Evolutionary conservation across 1,140 invertebrate species (phyloP), one percentile per base, ranked within the genome.

Genomic region (Stegodyphus dumicola): DNA sequence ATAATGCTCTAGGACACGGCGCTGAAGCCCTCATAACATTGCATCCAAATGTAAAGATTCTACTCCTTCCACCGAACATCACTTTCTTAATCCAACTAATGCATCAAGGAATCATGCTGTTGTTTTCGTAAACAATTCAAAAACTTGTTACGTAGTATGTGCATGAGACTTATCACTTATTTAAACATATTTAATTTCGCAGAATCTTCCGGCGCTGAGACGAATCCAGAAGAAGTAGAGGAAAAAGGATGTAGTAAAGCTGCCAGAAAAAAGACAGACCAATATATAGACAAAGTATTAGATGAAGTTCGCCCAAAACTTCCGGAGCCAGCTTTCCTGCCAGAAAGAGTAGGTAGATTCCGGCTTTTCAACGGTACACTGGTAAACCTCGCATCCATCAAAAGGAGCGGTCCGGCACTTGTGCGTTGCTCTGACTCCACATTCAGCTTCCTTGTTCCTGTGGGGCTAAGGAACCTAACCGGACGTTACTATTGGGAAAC

Each of bases 341-440:
- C 83, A 17, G 76, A 85, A 49, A 2, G 83, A 13, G 9, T 64
- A 6, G 83, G 83, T 7, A 52, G 74, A 76, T 54, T 85, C 56
- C 49, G 52, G 7, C 76, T 85, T 2, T 85, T 85, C 83, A 85
- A 85, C 51, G 83, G 83, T 9, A 77, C 83, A 2, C 33, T 85
- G 33, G 51, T 18, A 9, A 78, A 78, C 48, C 65, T 85, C 11
- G 17, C 2, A 10, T 51, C 67, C 53, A 74, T 85, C 0, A 5
- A 33, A 10, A 54, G 83, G 11, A 53, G 6, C 5, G 83, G 83
- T 13, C 74, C 75, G 10, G 74, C 83, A 3, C 7, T 85, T 18
- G 65, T 73, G 9, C 83, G 83, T 18, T 85, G 83, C 33, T 64
- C 83, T 5, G 83, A 85, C 5, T 33, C 65, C 13, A 53, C 65